Percentiles rank a stretch among this genome's conserved stretches.
phyloP scores from a whole-genome alignment of 1,140 invertebrate genomes.

The Pemphigus obesinymphae region DNA sequence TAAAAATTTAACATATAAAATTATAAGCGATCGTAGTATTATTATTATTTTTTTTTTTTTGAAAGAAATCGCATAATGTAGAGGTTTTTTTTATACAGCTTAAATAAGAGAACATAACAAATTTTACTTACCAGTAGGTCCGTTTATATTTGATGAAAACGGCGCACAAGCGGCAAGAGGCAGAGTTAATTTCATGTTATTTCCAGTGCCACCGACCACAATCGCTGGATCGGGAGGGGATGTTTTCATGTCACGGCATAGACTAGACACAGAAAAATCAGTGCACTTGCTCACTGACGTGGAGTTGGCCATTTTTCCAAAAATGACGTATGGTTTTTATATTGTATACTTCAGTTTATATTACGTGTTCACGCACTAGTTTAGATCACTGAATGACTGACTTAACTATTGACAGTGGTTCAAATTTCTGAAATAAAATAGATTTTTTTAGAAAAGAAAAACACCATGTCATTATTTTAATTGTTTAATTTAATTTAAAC shows the following conservation, averaged over 20 bases:
- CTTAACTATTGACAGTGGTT: too few species aligned
- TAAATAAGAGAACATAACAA: too few species aligned
- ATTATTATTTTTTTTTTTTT: too few species aligned
- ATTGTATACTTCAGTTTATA: background rate
- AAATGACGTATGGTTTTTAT: background rate
- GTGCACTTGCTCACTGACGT: slow-evolving; percentile 44
- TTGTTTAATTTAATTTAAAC: too few species aligned
- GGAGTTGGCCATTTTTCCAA: slow-evolving; percentile 18
- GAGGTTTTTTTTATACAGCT: too few species aligned
- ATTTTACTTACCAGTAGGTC: background rate
- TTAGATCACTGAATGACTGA: background rate
- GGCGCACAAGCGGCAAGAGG: slow-evolving; percentile 16
- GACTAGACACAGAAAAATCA: slow-evolving; percentile 46
- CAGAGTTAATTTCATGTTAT: slow-evolving; percentile 44
- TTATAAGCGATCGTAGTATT: too few species aligned
- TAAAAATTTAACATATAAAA: too few species aligned
- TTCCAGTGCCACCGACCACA: slow-evolving; percentile 42
- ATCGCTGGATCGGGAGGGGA: slow-evolving; percentile 44
- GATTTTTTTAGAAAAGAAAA: too few species aligned
- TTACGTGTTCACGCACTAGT: background rate
- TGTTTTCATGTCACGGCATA: slow-evolving; percentile 44
- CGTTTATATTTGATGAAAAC: background rate
- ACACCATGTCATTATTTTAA: too few species aligned
- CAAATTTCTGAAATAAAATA: slow-evolving; percentile 1
- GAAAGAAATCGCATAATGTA: too few species aligned